Evolutionary conservation across 2,888 invertebrate genomes (phyloP).

Genomic region (Drosophila phalerata): DNA sequence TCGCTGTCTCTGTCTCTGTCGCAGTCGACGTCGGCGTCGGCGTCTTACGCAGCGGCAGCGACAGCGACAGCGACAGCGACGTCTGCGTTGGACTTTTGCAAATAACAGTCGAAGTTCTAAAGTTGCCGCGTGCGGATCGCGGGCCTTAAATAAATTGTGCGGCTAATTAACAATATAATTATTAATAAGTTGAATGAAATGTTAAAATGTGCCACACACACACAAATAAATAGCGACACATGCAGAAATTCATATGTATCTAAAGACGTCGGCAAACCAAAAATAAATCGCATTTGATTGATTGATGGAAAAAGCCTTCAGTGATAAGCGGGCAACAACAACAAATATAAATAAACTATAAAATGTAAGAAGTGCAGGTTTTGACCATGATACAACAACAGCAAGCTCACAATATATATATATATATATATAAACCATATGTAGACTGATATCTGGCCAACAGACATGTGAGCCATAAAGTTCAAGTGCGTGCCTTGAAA

Average conservation of each 20-base stretch:
- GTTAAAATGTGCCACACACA: constrained; percentile 4
- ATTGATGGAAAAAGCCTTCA: constrained; percentile 64
- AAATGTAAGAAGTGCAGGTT: constrained; percentile 68
- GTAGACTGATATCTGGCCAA: constrained; percentile 9
- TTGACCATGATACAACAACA: constrained; percentile 25
- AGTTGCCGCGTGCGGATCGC: constrained; percentile 71
- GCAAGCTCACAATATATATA: no score
- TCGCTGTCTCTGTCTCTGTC: constrained; percentile 1
- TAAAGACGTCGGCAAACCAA: constrained; percentile 35
- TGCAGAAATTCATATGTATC: constrained; percentile 10
- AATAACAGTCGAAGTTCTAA: constrained; percentile 72
- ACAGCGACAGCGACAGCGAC: constrained; percentile 4
- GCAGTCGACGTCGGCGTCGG: constrained; percentile 6
- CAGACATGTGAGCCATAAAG: constrained; percentile 26
- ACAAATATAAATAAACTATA: constrained; percentile 31
- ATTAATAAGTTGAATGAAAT: constrained; percentile 19
- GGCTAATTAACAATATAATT: constrained; percentile 21
- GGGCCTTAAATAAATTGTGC: constrained; percentile 16
- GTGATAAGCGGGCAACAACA: constrained; percentile 43
- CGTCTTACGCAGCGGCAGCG: constrained; percentile 3
- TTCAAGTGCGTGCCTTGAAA: constrained; percentile 52
- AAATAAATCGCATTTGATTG: constrained; percentile 68
- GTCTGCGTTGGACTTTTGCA: constrained; percentile 7
- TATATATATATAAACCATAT: constrained; percentile 18
- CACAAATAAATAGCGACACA: neutral